phyloP scores from a whole-genome alignment of 2,888 invertebrate species.

The Perdita meconis region DNA sequence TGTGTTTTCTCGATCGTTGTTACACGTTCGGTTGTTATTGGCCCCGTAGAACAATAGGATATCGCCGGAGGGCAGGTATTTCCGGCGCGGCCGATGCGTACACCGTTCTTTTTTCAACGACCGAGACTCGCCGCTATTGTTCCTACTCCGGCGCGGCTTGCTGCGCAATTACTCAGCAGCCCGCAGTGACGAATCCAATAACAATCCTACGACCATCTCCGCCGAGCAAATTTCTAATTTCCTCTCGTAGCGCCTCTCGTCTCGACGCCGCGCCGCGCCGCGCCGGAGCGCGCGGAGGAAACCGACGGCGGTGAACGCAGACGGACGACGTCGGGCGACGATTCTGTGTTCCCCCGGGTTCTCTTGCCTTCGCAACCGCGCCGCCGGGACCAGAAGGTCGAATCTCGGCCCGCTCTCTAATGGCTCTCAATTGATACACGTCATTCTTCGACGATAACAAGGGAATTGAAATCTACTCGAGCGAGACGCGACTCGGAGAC shows the following conservation, averaged over 20 bases:
- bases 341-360: no score
- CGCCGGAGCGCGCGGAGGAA: slow-evolving; percentile 19
- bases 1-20: slow-evolving; percentile 22
- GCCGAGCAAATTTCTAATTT: slow-evolving; percentile 66
- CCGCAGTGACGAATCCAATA: slow-evolving; percentile 59
- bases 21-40: slow-evolving; percentile 9
- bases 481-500: no score
- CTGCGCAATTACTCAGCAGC: slow-evolving; percentile 50
- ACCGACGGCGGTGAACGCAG: slow-evolving; percentile 17
- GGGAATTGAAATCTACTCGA: no score
- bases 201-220: slow-evolving; percentile 67
- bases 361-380: no score
- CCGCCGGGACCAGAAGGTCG: no score
- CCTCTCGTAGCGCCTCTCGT: slow-evolving; percentile 57
- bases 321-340: slow-evolving; percentile 30
- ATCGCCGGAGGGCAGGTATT: slow-evolving; percentile 35
- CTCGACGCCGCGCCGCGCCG: slow-evolving; percentile 39
- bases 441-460: no score
- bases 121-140: slow-evolving; percentile 46
- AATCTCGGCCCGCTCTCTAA: no score
- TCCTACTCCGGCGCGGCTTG: slow-evolving; percentile 32
- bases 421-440: no score
- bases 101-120: slow-evolving; percentile 35
- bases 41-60: slow-evolving; percentile 36
- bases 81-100: slow-evolving; percentile 43